A percentile compares a stretch with the other conserved stretches of the same genome.
Conservation (phyloP, 2,797 vertebrate species). For the Falco naumanni region DNA sequence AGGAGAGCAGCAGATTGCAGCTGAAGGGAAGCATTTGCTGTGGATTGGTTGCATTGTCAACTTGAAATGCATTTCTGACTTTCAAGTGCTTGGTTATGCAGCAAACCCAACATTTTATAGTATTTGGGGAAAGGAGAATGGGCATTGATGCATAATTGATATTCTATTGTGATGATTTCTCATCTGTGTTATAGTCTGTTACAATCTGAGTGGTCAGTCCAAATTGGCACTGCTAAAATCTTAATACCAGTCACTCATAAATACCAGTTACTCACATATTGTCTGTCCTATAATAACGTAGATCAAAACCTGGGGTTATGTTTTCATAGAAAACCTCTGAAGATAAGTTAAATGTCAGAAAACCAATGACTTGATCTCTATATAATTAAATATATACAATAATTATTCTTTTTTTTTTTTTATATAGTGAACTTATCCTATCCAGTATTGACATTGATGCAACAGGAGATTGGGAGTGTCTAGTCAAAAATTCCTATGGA, state of each 20-base stretch:
- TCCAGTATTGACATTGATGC: constrained; percentile 85
- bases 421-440: constrained; percentile 87
- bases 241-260: background rate
- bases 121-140: background rate
- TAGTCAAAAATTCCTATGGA: constrained; percentile 90
- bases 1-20: background rate
- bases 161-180: background rate
- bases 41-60: background rate
- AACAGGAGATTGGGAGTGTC: constrained; percentile 89
- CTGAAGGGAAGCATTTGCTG: background rate
- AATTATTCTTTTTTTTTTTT: constrained; percentile 18
- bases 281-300: background rate
- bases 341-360: background rate
- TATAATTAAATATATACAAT: background rate
- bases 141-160: background rate
- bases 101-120: background rate
- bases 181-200: background rate
- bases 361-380: background rate
- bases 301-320: background rate
- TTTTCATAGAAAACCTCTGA: background rate
- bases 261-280: background rate
- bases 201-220: background rate
- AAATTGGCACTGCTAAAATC: background rate
- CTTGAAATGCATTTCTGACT: background rate
- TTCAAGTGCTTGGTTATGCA: background rate